A percentile compares a stretch with the other conserved stretches of the same genome.
Conservation (phyloP, 1,140 invertebrate species). For the Araneus ventricosus region DNA sequence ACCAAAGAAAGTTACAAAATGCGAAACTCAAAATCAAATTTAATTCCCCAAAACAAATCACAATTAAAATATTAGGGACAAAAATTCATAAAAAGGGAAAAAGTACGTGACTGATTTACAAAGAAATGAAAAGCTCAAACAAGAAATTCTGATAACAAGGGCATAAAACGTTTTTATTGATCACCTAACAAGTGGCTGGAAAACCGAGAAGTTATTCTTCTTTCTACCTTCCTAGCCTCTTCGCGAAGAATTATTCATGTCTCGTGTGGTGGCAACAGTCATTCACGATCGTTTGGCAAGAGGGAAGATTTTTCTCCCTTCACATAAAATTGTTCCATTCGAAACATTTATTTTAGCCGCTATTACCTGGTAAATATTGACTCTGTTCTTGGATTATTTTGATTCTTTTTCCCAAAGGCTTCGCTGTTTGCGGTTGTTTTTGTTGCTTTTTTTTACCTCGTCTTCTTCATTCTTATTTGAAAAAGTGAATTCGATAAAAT, state of each 20-base stretch:
- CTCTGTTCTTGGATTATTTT: slow-evolving; percentile 57
- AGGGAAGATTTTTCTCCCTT: slow-evolving; percentile 50
- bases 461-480: background rate
- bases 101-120: slow-evolving; percentile 55
- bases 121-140: slow-evolving; percentile 51
- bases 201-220: slow-evolving; percentile 64
- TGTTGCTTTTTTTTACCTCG: background rate
- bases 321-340: slow-evolving; percentile 67
- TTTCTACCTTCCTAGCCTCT: slow-evolving; percentile 46
- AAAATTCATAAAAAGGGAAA: background rate
- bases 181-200: slow-evolving; percentile 70
- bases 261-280: slow-evolving; percentile 73
- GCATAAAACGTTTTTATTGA: slow-evolving; percentile 74
- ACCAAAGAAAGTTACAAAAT: background rate
- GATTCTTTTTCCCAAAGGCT: background rate
- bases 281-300: slow-evolving; percentile 61
- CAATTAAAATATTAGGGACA: background rate
- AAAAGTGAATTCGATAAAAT: background rate
- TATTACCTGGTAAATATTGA: slow-evolving; percentile 74
- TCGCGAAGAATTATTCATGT: slow-evolving; percentile 72
- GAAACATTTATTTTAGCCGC: slow-evolving; percentile 73
- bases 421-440: background rate
- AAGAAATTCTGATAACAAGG: slow-evolving; percentile 53
- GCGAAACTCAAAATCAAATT: background rate
- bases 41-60: background rate